These are phyloP conservation scores for Cettia cetti DNA, from an alignment of 2,113 vertebrate genomes.

Conservation along the genomic window DNA sequence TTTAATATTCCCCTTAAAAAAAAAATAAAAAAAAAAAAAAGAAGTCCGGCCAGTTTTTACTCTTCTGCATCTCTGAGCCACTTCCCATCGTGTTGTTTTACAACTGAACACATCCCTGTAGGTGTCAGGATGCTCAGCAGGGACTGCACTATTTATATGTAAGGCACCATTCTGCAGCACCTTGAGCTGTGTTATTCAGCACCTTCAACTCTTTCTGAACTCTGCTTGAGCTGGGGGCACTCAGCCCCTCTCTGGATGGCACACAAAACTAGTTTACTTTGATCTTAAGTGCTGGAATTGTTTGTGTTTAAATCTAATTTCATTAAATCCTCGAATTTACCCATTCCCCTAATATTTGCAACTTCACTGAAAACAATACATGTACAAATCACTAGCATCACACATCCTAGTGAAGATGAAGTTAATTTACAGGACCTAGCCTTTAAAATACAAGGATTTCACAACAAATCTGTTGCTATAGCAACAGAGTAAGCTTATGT, in stretches of 20 bases:
- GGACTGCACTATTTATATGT: background rate
- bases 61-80: background rate
- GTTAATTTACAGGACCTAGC: conserved; percentile 67
- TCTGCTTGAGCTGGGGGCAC: background rate
- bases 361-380: background rate
- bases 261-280: background rate
- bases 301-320: background rate
- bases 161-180: background rate
- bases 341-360: background rate
- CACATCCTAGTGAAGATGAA: conserved; percentile 47
- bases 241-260: background rate
- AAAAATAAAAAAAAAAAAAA: background rate
- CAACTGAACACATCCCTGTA: background rate
- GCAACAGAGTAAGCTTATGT: conserved; percentile 73
- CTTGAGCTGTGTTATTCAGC: background rate
- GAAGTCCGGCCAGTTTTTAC: background rate
- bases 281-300: background rate
- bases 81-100: background rate
- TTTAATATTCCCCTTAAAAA: background rate
- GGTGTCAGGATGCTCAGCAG: background rate
- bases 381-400: conserved; percentile 40
- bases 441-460: conserved; percentile 71
- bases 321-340: background rate
- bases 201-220: background rate
- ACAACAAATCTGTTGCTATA: conserved; percentile 76